Percentiles rank a stretch among this genome's conserved stretches.
phyloP scores from a whole-genome alignment of 2,113 vertebrate genomes.

The Trichechus manatus region DNA sequence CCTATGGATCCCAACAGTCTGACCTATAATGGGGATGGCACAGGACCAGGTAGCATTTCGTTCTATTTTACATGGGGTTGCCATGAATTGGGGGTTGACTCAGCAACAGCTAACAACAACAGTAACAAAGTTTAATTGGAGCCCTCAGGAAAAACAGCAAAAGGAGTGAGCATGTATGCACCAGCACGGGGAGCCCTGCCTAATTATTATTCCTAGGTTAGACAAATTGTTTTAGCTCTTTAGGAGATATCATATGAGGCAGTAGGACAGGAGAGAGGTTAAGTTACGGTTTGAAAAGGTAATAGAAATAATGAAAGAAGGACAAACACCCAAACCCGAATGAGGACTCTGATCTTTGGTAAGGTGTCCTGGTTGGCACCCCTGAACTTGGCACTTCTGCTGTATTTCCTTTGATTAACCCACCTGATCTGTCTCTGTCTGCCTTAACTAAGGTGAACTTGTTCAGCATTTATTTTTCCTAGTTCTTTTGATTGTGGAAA shows the following conservation, averaged over 20 bases:
- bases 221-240: neutral
- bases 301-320: neutral
- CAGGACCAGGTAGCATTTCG: neutral
- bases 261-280: neutral
- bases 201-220: neutral
- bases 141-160: neutral
- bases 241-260: neutral
- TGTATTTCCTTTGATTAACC: neutral
- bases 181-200: neutral
- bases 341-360: neutral
- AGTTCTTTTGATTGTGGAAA: neutral
- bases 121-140: neutral
- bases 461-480: neutral
- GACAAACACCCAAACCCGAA: neutral
- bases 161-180: neutral
- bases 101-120: neutral
- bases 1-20: neutral
- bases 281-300: constrained; percentile 1
- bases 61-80: neutral
- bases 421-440: neutral
- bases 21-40: neutral
- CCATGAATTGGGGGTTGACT: too few relatives aligned
- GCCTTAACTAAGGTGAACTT: neutral
- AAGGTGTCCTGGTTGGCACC: neutral
- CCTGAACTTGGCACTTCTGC: neutral